These are phyloP conservation scores for Leptoteleia sp. DNA, from an alignment of 1,140 invertebrate genomes.

Conservation along the genomic window DNA sequence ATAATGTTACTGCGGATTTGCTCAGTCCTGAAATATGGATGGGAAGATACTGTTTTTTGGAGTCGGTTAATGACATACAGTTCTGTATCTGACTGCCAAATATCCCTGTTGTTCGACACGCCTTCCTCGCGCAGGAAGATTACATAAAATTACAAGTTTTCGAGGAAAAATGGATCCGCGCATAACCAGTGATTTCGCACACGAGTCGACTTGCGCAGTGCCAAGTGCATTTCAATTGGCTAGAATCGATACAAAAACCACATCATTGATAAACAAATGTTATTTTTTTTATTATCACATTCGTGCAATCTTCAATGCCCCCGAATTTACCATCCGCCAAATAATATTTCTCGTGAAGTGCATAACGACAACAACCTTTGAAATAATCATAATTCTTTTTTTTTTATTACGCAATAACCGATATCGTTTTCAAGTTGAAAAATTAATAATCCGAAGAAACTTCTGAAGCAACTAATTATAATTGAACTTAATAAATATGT, in stretches of 20 bases:
- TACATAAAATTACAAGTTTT: constrained; percentile 65
- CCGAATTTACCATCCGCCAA: too few relatives aligned
- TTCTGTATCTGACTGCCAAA: constrained; percentile 50
- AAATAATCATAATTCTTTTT: too few relatives aligned
- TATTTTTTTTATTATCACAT: too few relatives aligned
- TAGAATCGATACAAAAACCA: constrained; percentile 12
- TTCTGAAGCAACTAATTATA: constrained; percentile 2
- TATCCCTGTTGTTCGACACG: constrained; percentile 58
- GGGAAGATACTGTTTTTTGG: constrained; percentile 47
- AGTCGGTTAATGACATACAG: constrained; percentile 61
- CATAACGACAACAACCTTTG: too few relatives aligned
- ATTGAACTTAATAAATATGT: constrained; percentile 13
- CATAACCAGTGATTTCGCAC: constrained; percentile 52
- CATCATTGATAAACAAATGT: constrained; percentile 12
- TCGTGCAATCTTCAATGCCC: too few relatives aligned
- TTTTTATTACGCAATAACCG: too few relatives aligned
- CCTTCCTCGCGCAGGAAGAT: constrained; percentile 60
- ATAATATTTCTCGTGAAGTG: too few relatives aligned
- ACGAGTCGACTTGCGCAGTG: constrained; percentile 31
- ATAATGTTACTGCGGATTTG: constrained; percentile 49
- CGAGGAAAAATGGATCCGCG: constrained; percentile 51
- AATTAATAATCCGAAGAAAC: neutral
- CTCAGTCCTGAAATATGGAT: constrained; percentile 49
- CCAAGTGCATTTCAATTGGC: constrained; percentile 44
- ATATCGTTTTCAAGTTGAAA: too few relatives aligned